Percentiles rank a stretch among this genome's conserved stretches.
Conservation (phyloP, 2,888 invertebrate genomes). For the Nemotelus pantherinus region DNA sequence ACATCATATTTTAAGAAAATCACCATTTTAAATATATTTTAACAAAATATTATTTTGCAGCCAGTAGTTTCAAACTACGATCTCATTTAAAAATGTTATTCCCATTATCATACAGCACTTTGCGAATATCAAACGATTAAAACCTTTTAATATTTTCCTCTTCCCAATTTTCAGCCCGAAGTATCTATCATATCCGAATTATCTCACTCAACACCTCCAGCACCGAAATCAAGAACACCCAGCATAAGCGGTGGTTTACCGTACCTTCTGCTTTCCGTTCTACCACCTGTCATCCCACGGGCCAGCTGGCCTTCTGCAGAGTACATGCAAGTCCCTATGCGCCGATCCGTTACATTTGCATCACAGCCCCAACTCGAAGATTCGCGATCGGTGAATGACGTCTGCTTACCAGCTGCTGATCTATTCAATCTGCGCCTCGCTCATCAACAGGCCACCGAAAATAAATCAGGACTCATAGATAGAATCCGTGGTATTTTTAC, state of each 20-base stretch:
- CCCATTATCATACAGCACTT: too few relatives aligned
- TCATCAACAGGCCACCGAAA: conserved; percentile 67
- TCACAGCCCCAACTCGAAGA: conserved; percentile 74
- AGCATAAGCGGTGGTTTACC: conserved; percentile 77
- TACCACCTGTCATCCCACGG: conserved; percentile 79
- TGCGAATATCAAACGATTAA: too few relatives aligned
- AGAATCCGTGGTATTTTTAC: conserved; percentile 72
- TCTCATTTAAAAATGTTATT: too few relatives aligned
- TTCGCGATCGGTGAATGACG: conserved; percentile 57
- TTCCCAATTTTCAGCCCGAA: conserved; percentile 56
- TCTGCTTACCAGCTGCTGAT: conserved; percentile 69
- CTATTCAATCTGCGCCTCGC: conserved; percentile 69
- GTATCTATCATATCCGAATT: conserved; percentile 59
- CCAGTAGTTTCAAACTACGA: too few relatives aligned
- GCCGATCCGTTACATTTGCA: conserved; percentile 73
- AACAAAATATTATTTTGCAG: too few relatives aligned
- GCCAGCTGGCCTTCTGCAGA: conserved; percentile 83
- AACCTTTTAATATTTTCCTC: too few relatives aligned
- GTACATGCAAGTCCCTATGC: conserved; percentile 68
- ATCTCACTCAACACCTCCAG: conserved; percentile 49
- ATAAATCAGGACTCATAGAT: conserved; percentile 68
- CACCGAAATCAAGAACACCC: conserved; percentile 67
- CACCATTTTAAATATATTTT: too few relatives aligned
- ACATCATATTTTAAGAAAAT: too few relatives aligned
- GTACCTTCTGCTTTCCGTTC: conserved; percentile 75